Evolutionary conservation across 2,888 invertebrate species (phyloP), one percentile per base, ranked within the genome.

Genomic region (Eumacrocentrus americanus): DNA sequence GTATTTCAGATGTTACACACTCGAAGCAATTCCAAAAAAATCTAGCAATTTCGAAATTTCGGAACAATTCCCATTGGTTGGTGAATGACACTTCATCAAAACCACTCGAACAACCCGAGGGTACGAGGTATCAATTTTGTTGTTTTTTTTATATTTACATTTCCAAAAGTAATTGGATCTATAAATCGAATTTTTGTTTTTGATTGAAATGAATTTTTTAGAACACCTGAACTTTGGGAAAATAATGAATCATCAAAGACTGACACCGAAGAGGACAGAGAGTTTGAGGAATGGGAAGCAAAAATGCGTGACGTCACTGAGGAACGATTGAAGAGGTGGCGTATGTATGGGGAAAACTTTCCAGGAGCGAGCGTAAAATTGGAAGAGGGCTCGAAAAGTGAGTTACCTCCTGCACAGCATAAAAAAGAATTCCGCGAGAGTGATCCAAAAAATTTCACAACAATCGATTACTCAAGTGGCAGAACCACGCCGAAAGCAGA

Each of bases 271-370:
- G 57, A 50, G 51, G 54, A 47, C 18, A 58, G 60, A 44, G 47
- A 62, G 57, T 42, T 18, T 40, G 51, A 64, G 38, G 51, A 63
- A 37, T 62, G 68, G 67, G 54, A 66, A 54, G 62, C 61, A 44
- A 64, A 67, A 61, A 70, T 69, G 68, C 64, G 62, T 25, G 61
- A 69, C 51, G 54, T 68, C 54, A 67, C 61, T 3, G 14, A 34
- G 5, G 46, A 29, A 56, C 44, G 40, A 22, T 44, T 38, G 12
- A 38, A 42, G 44, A 53, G 42, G 40, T 59, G 47, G 35, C 29
- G 20, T 16, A 18, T 23, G 20, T 18, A 1, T 18, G 5, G n/a
- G n/a, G n/a, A n/a, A n/a, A n/a, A n/a, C n/a, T n/a, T n/a, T n/a
- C n/a, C n/a, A n/a, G n/a, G n/a, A n/a, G n/a, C n/a, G n/a, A n/a